These are phyloP conservation scores for Ormyrus nitidulus DNA, from an alignment of 2,888 invertebrate genomes.

Conservation along the genomic window DNA sequence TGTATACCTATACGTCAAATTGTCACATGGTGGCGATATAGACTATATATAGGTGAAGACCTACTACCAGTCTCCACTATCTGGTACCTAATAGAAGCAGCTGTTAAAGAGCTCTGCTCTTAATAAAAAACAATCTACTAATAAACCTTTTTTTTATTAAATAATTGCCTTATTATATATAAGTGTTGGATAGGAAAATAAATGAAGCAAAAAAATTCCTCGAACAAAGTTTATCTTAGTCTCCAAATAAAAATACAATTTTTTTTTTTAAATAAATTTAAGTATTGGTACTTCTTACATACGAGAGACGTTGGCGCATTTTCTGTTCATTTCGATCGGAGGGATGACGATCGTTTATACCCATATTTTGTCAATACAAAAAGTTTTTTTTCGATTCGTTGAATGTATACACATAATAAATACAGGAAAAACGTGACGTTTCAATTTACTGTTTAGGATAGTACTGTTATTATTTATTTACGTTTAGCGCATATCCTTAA, in stretches of 20 bases:
- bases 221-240: conserved; percentile 58
- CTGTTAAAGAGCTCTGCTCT: too few species aligned
- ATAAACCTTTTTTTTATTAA: too few species aligned
- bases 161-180: too few species aligned
- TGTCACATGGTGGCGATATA: not conserved
- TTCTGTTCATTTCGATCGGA: conserved; percentile 52
- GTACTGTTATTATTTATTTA: conserved; percentile 61
- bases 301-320: conserved; percentile 58
- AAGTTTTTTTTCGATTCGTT: conserved; percentile 63
- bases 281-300: conserved; percentile 65
- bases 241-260: conserved; percentile 58
- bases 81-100: too few species aligned
- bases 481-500: conserved; percentile 61
- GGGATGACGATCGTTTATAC: conserved; percentile 56
- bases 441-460: conserved; percentile 64
- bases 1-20: not conserved
- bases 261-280: conserved; percentile 67
- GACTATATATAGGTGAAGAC: not conserved
- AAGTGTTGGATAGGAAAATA: conserved; percentile 19
- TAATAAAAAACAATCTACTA: too few species aligned
- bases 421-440: conserved; percentile 69
- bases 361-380: conserved; percentile 59
- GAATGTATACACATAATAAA: conserved; percentile 73
- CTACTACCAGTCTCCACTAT: too few species aligned
- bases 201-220: conserved; percentile 47